Conservation (phyloP, 2,888 invertebrate genomes). For the Trissolcus japonicus region DNA sequence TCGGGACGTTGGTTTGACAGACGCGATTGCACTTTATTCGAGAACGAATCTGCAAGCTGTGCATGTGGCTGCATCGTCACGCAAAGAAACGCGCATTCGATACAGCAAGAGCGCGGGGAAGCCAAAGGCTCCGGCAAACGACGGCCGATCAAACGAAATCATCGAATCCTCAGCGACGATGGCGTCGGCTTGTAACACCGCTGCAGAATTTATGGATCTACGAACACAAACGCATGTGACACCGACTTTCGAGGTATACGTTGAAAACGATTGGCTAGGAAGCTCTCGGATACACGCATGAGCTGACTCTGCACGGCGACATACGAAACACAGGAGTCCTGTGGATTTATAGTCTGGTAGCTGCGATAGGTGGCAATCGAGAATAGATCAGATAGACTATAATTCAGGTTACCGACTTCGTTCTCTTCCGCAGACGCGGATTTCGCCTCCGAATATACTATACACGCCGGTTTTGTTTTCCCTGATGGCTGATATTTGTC, state of each 20-base stretch:
- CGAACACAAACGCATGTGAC: slow-evolving; percentile 49
- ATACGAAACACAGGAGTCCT: slow-evolving; percentile 50
- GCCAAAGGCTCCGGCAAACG: slow-evolving; percentile 55
- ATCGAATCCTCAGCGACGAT: slow-evolving; percentile 59
- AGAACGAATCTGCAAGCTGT: slow-evolving; percentile 32
- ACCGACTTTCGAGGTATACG: slow-evolving; percentile 29
- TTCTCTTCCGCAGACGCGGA: slow-evolving; percentile 28
- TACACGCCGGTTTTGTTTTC: slow-evolving; percentile 34
- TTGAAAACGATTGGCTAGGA: slow-evolving; percentile 51
- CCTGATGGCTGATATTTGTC: slow-evolving; percentile 45
- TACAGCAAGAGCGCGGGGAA: slow-evolving; percentile 38
- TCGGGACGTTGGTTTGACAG: slow-evolving; percentile 42
- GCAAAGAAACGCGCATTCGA: slow-evolving; percentile 47
- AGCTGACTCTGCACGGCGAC: slow-evolving; percentile 39
- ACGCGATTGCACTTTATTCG: slow-evolving; percentile 41
- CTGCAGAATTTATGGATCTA: slow-evolving; percentile 55
- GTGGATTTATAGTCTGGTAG: slow-evolving; percentile 53
- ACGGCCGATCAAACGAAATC: slow-evolving; percentile 65
- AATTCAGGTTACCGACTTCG: slow-evolving; percentile 53
- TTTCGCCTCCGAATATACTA: slow-evolving; percentile 45
- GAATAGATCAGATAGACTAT: slow-evolving; percentile 57
- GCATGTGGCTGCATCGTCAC: slow-evolving; percentile 36
- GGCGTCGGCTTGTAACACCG: slow-evolving; percentile 58
- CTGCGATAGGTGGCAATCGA: slow-evolving; percentile 57
- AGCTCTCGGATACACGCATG: slow-evolving; percentile 47